A percentile compares a stretch with the other conserved stretches of the same genome.
phyloP scores from a whole-genome alignment of 2,888 invertebrate genomes.

The Dorcus parallelipipedus region DNA sequence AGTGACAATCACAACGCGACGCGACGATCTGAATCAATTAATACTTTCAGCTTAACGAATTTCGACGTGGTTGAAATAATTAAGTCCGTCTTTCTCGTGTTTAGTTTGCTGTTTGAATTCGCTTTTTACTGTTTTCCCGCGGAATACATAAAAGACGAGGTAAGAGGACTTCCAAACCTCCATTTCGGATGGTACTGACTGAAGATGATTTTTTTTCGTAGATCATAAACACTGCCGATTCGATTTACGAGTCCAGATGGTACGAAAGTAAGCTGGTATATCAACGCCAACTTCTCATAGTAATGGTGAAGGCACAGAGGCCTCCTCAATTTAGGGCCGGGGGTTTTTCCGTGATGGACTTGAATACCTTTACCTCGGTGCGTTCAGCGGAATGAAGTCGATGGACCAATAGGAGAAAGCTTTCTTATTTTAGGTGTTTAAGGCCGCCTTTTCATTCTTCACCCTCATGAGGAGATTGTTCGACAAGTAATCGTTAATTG shows the following conservation, averaged over 20 bases:
- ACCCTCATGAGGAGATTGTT: conserved; percentile 2
- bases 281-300: conserved; percentile 6
- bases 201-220: neutral
- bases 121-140: conserved; percentile 9
- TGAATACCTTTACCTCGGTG: conserved; percentile 15
- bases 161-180: neutral
- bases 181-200: neutral
- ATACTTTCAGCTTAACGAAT: too few relatives aligned
- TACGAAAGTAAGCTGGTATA: neutral
- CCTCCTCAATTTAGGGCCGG: conserved; percentile 6
- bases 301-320: conserved; percentile 12
- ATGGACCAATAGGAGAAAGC: neutral
- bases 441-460: conserved; percentile 13
- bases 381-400: neutral
- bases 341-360: conserved; percentile 13
- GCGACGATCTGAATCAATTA: too few relatives aligned
- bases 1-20: too few relatives aligned
- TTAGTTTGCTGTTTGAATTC: conserved; percentile 6
- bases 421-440: conserved; percentile 10
- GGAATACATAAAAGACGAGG: conserved; percentile 8
- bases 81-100: neutral
- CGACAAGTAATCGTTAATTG: too few relatives aligned
- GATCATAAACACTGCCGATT: conserved; percentile 4
- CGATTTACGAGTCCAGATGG: conserved; percentile 11
- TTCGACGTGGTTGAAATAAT: neutral